phyloP scores from a whole-genome alignment of 2,888 invertebrate species.

The Ichneumoninae sp. region DNA sequence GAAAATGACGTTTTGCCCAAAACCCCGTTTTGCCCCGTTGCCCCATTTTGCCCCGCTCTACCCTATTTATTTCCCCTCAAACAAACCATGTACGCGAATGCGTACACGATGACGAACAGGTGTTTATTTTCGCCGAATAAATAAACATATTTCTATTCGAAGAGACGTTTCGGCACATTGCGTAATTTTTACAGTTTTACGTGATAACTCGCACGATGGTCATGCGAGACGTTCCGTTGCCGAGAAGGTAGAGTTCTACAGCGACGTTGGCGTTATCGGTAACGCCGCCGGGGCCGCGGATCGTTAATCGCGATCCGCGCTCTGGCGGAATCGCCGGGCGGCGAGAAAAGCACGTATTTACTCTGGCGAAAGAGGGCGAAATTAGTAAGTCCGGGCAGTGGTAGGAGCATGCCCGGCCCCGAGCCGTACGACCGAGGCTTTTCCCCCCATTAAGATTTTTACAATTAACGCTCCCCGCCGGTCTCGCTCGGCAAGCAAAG shows the following conservation, averaged over 20 bases:
- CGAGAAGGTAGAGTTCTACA: neutral
- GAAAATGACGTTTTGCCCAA: too few species aligned
- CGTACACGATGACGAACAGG: too few species aligned
- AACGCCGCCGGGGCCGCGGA: neutral
- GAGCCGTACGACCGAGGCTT: neutral
- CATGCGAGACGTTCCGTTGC: neutral
- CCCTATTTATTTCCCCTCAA: too few species aligned
- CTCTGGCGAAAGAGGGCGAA: slow-evolving; percentile 39
- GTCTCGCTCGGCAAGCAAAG: slow-evolving; percentile 12
- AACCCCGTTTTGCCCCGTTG: too few species aligned
- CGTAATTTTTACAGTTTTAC: neutral
- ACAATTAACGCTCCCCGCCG: slow-evolving; percentile 52
- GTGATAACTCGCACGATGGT: neutral
- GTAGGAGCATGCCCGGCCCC: neutral
- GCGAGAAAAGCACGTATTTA: slow-evolving; percentile 26
- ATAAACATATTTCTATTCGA: too few species aligned
- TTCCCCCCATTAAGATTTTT: slow-evolving; percentile 40
- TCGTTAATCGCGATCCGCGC: slow-evolving; percentile 7
- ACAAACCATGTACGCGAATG: too few species aligned
- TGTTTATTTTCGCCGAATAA: too few species aligned
- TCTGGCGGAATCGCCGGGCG: neutral
- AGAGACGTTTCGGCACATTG: too few species aligned
- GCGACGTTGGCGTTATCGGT: neutral
- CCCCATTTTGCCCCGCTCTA: too few species aligned
- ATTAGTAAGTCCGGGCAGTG: slow-evolving; percentile 22